Conservation (phyloP, 2,797 vertebrate genomes). For the Oreochromis mossambicus region DNA sequence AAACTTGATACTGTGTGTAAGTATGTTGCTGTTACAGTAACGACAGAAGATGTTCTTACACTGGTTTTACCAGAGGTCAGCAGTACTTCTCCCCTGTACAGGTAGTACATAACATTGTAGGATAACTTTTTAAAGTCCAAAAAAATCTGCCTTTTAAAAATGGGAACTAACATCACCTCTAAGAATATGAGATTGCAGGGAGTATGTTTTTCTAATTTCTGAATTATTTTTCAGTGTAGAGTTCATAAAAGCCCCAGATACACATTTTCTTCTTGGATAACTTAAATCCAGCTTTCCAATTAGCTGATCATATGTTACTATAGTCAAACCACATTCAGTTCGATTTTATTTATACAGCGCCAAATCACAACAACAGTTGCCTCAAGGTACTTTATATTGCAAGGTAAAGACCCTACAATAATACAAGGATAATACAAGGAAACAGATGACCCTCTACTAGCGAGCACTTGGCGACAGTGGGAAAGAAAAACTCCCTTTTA, state of each 20-base stretch:
- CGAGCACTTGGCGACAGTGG: not conserved
- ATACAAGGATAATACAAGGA: not conserved
- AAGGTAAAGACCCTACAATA: not conserved
- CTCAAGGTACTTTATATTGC: not conserved
- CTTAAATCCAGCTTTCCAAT: not conserved
- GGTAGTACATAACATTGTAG: not conserved
- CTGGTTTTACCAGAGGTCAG: not conserved
- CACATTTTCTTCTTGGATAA: not conserved
- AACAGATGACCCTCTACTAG: not conserved
- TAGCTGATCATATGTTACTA: not conserved
- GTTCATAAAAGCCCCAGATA: not conserved
- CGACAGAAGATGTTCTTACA: not conserved
- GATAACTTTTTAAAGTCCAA: not conserved
- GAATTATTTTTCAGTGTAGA: not conserved
- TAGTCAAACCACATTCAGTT: not conserved
- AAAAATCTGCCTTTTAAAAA: not conserved
- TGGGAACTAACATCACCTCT: not conserved
- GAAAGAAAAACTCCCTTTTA: not conserved
- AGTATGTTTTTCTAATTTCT: not conserved
- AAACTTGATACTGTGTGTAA: slow-evolving; percentile 20
- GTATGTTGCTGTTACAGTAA: not conserved
- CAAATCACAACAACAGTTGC: not conserved
- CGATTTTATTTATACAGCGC: not conserved
- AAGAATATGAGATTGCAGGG: not conserved
- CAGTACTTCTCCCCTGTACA: not conserved